Base-by-base conservation (phyloP, 2,888 invertebrate genomes). In the Gastracanthus pulcherrimus region DNA sequence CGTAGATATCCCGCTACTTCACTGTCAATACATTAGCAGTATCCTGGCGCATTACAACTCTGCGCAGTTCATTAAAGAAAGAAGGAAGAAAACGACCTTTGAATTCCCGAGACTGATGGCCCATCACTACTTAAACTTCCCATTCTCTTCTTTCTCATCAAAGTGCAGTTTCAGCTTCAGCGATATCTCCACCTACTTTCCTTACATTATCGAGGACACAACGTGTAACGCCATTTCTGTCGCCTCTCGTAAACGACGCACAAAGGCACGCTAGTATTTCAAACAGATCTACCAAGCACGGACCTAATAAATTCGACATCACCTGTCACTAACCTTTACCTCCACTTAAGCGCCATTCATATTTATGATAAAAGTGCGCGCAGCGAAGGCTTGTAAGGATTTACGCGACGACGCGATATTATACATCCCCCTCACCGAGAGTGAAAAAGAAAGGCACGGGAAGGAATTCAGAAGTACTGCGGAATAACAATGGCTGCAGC, bases 291-390 rank as follows among this genome's bases (percentile, higher is more conserved):
- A 71, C 62, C 19, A 31, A 66, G 45, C 13, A 1, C 19, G 19
- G 19, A 19, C 11, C 36, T 55, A 79, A 66, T 79, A 79, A 66
- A 79, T 70, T 58, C 58, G n/a, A 51, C 66, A 34, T 23, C 34
- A 66, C 66, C 62, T 38, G 5, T 48, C 11, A 16, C 16, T 19
- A 48, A 1, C 36, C 86, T 87, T 87, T 87, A 85, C 86, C 87
- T 85, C 85, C 87, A 86, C 87, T 89, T 87, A 88, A 86, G 82
- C 76, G 81, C 84, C 84, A 87, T 89, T 89, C 87, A 87, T 87
- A 87, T 88, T 89, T 88, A 87, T 87, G 81, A 84, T 85, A 86
- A 55, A 55, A 55, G 3, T 26, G 23, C 41, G 31, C 7, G 34
- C n/a, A n/a, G n/a, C n/a, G n/a, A n/a, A n/a, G n/a, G n/a, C n/a